Percentiles rank a stretch among this genome's conserved stretches.
phyloP scores from a whole-genome alignment of 1,140 invertebrate species.

The Trichogramma pretiosum region DNA sequence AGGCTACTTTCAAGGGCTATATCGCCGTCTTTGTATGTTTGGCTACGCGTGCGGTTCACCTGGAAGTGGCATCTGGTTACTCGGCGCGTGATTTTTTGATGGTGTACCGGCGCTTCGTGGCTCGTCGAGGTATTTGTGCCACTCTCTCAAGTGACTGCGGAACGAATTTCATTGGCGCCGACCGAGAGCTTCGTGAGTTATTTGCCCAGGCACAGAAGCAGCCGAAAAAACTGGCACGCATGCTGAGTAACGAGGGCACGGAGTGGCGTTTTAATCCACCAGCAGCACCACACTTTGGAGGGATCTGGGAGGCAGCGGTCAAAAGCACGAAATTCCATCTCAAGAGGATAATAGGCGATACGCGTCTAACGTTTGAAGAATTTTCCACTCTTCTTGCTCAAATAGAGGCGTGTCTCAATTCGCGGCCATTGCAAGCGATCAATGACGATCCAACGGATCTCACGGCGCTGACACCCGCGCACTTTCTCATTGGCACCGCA shows the following conservation, averaged over 20 bases:
- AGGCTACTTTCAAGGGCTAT: too few species aligned
- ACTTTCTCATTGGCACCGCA: constrained; percentile 12
- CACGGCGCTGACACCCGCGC: constrained; percentile 7
- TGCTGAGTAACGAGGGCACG: neutral
- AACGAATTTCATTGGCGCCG: neutral
- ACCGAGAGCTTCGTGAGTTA: neutral
- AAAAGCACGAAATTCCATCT: constrained; percentile 27
- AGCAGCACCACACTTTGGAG: constrained; percentile 19
- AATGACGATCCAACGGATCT: constrained; percentile 10
- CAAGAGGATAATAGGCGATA: neutral
- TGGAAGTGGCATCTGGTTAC: constrained; percentile 21
- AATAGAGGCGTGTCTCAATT: constrained; percentile 26
- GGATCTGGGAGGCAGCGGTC: constrained; percentile 32
- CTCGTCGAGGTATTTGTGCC: constrained; percentile 13
- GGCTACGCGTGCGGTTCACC: too few species aligned
- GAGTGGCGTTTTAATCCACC: constrained; percentile 1
- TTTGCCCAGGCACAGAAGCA: neutral
- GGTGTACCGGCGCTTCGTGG: constrained; percentile 25
- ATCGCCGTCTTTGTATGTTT: too few species aligned
- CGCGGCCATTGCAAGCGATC: constrained; percentile 14
- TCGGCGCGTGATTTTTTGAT: constrained; percentile 24
- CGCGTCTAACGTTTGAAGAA: constrained; percentile 21
- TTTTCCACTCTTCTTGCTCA: constrained; percentile 15
- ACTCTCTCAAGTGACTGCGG: neutral
- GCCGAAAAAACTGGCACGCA: constrained; percentile 5